A percentile compares a stretch with the other conserved stretches of the same genome.
Evolutionary conservation across 2,797 vertebrate species (phyloP).

Genomic region (Lutjanus argentimaculatus): DNA sequence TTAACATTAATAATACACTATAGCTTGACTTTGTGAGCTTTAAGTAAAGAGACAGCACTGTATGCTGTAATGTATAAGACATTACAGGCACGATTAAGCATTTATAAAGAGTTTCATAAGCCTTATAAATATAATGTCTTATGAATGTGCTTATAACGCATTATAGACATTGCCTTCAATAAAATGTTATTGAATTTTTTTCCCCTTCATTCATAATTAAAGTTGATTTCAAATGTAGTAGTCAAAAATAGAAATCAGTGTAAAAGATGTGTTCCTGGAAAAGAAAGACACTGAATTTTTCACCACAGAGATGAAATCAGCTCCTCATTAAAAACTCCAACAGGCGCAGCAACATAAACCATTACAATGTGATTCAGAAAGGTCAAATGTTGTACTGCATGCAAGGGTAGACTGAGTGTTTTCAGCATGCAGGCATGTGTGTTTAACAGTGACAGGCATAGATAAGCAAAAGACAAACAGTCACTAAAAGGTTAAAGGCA

Average conservation of each 20-base stretch:
- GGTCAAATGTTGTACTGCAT: neutral
- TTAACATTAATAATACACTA: too few species aligned
- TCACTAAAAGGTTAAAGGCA: slow-evolving; percentile 72
- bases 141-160: too few species aligned
- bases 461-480: slow-evolving; percentile 80
- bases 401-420: slow-evolving; percentile 4
- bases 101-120: too few species aligned
- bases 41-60: too few species aligned
- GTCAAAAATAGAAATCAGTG: neutral
- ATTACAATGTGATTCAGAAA: neutral
- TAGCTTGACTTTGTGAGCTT: too few species aligned
- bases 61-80: too few species aligned
- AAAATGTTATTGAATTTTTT: too few species aligned
- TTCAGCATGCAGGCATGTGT: slow-evolving; percentile 25
- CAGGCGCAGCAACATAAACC: neutral
- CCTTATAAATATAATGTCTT: too few species aligned
- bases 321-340: neutral
- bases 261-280: neutral
- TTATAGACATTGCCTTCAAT: too few species aligned
- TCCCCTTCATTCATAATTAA: too few species aligned
- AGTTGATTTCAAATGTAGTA: too few species aligned
- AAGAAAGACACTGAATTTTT: neutral
- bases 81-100: too few species aligned
- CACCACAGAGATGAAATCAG: neutral
- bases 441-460: slow-evolving; percentile 74